Conservation (phyloP, 2,113 vertebrate species). For the Rostratula benghalensis region DNA sequence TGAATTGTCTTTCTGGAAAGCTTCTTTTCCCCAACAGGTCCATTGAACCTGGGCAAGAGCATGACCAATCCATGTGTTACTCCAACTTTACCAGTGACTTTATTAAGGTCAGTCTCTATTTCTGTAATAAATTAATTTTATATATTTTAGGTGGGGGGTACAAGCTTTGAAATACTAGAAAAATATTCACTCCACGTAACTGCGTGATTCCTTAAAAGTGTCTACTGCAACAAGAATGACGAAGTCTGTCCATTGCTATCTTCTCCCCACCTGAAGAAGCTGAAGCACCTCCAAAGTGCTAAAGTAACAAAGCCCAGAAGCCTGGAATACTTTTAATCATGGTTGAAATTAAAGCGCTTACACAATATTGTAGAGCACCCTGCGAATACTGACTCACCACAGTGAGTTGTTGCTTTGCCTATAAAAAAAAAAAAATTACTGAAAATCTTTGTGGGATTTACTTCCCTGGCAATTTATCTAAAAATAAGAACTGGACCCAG, state of each 20-base stretch:
- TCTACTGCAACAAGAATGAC: neutral
- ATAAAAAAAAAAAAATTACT: conserved; percentile 30
- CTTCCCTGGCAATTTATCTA: conserved; percentile 42
- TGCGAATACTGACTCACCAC: conserved; percentile 24
- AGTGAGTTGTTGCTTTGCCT: neutral
- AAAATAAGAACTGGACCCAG: conserved; percentile 36
- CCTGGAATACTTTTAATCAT: neutral
- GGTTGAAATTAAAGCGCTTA: conserved; percentile 8
- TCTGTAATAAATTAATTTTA: neutral
- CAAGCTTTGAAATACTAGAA: neutral
- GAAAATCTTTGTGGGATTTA: conserved; percentile 51
- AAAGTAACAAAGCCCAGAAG: neutral
- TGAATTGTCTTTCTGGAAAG: neutral
- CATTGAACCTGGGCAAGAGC: neutral
- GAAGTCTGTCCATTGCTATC: neutral
- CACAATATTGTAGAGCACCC: neutral
- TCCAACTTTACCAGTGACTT: neutral
- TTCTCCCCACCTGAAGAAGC: neutral
- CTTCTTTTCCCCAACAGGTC: neutral
- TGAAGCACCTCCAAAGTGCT: neutral
- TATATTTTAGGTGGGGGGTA: neutral
- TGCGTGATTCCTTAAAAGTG: neutral
- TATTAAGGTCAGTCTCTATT: neutral
- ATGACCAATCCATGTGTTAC: neutral
- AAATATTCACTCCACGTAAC: neutral